Base-by-base conservation (phyloP, 2,113 vertebrate genomes). In the Sebastes schlegelii region DNA sequence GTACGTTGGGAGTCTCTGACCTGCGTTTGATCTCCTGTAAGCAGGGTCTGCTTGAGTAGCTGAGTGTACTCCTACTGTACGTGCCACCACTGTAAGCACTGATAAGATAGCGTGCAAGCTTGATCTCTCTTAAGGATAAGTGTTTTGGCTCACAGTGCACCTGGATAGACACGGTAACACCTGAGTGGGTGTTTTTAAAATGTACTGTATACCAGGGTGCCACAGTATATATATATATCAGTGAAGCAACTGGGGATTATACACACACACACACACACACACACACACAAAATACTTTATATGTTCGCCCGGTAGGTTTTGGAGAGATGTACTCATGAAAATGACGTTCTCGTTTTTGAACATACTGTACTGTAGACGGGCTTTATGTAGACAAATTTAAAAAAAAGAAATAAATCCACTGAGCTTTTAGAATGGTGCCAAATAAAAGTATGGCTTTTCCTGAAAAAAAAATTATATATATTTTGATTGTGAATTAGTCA, bases 101-200 rank as follows among this genome's bases (percentile, higher is more conserved):
- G 93, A 94, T 94, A 94, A 94, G 93, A 94, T 94, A 90, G 74
- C 21, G 51, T 77, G 82, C 87, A 88, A 84, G 90, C 91, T 93
- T 86, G 93, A 94, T 94, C 89, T 92, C 90, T 89, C 86, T 87
- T 75, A 77, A 75, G 91, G 93, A 94, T 93, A 92, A 92, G 90
- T 90, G 89, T 88, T 93, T 91, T 83, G 88, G 89, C 83, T 92
- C 80, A 79, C 84, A 57, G 84, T 89, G 83, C 85, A 88, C 87
- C 78, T 86, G 91, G 86, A 84, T 77, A 89, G 87, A 84, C 81
- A 75, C 12, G 71, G 90, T 83, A 92, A 93, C 88, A 91, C 88
- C 84, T 86, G 86, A 88, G 76, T 87, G 89, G 87, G 62, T 86
- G 83, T 90, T 89, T 86, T 89, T 49, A 69, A 85, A 89, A 86